Evolutionary conservation across 1,140 invertebrate genomes (phyloP), one percentile per base, ranked within the genome.

Genomic region (Drosophila erecta): DNA sequence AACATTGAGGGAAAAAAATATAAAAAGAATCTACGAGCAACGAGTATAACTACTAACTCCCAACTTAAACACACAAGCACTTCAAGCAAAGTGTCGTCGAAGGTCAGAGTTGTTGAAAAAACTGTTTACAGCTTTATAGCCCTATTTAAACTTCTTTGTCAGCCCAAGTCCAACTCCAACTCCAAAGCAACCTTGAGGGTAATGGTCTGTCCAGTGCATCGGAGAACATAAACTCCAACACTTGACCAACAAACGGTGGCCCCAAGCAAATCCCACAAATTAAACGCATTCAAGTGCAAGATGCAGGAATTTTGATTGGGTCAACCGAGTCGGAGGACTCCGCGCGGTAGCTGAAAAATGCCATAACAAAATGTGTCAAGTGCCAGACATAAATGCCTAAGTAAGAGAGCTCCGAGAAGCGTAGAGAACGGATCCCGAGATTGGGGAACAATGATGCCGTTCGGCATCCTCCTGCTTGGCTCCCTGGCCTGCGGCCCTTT

Each of bases 351-450:
- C 81, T 76, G 49, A 85, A 79, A 76, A 84, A 89, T 89, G 85
- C 84, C 84, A 90, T 87, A 80, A 89, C 84, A 89, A 89, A 89
- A 89, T 89, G 84, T 89, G 84, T 89, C 85, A 89, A 90, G 84
- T 89, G 84, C 85, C 84, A 89, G 84, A 89, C 84, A 89, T 89
- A 90, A 89, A 89, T 89, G 84, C 85, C 80, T 84, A 83, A 89
- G 79, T 84, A 89, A 86, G 64, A 81, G 79, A 47, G 44, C 58
- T 41, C 44, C 24, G 22, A 54, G 66, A 46, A 65, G 67, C 62
- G 67, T 30, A 20, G 38, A 43, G 62, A 40, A 54, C 33, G 20
- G 50, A 37, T 2, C 46, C 30, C 27, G 17, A 35, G 49, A 35
- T 51, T 30, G 15, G 27, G 64, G 51, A 71, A 56, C 72, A 73